Base-by-base conservation (phyloP, 2,113 vertebrate species). In the Sinocyclocheilus anophthalmus region DNA sequence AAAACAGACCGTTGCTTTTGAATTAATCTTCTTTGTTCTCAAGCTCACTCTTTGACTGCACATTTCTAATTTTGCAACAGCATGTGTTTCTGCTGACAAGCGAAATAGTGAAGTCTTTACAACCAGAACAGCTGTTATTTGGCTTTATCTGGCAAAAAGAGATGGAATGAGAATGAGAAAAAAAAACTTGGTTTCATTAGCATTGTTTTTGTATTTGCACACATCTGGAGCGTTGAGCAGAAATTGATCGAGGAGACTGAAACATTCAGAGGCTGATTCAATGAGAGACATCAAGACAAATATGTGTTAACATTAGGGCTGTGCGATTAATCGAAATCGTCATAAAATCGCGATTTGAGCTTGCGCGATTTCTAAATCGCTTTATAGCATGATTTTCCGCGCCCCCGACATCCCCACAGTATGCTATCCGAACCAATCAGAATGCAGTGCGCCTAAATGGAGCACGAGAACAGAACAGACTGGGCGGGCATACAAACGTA, bases 231-330 rank as follows among this genome's bases (percentile, higher is more conserved):
- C 14, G 39, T 24, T 20, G 3, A 67, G 16, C 50, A 83, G 84
- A 26, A 50, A 72, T 78, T 85, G 76, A 26, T 77, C 63, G 50
- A 70, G 24, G 45, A 69, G 73, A 67, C n/a, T 83, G 45, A 83
- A 73, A 16, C 11, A 80, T 59, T 39, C 3, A 42, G n/a, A 57
- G 5, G 16, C 22, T 61, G 13, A 53, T 55, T 55, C 24, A 14
- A 18, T 8, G 22, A 16, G 16, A 48, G 33, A 76, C 18, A 78
- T 48, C 24, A 76, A 30, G 1, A 53, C 8, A 16, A 14, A 26
- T 50, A 18, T 30, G 14, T 76, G 67, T 65, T 50, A 50, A 50
- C 75, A 37, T 14, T 67, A 37, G 39, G 30, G 30, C 30, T 30
- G 30, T 30, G 30, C 30, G 30, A 30, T 30, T 30, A 30, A 30